phyloP scores from a whole-genome alignment of 1,140 invertebrate genomes.

The Lucilia sericata region DNA sequence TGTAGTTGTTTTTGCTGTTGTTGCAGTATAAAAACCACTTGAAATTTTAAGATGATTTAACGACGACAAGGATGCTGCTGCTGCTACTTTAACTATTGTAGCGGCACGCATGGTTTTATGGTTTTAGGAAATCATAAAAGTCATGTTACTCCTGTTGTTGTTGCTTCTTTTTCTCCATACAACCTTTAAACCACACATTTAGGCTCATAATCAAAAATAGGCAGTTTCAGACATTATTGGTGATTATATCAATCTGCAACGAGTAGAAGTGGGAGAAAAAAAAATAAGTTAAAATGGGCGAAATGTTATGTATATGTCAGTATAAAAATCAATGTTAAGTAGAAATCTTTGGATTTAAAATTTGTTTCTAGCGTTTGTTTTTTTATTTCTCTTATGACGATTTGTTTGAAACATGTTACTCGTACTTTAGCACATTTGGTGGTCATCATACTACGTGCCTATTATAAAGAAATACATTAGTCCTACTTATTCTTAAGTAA shows the following conservation, averaged over 20 bases:
- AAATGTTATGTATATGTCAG: no score
- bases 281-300: background rate
- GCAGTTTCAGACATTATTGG: conserved; percentile 1
- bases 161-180: background rate
- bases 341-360: background rate
- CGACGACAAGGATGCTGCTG: background rate
- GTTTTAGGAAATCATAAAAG: conserved; percentile 12
- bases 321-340: background rate
- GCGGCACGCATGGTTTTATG: conserved; percentile 22
- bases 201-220: background rate
- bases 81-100: conserved; percentile 15
- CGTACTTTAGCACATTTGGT: background rate
- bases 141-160: background rate
- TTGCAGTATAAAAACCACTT: background rate
- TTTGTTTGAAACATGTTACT: background rate
- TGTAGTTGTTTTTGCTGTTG: background rate
- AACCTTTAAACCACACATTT: background rate
- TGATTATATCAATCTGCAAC: background rate
- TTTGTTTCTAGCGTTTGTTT: background rate
- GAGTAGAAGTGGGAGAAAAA: background rate
- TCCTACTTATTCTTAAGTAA: no score
- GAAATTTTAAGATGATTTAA: conserved; percentile 14
- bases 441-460: background rate
- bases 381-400: background rate
- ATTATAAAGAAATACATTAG: background rate